Percentiles rank a stretch among this genome's conserved stretches.
These are phyloP conservation scores for Gymnorhina tibicen DNA, from an alignment of 2,113 vertebrate genomes.

Conservation along the genomic window DNA sequence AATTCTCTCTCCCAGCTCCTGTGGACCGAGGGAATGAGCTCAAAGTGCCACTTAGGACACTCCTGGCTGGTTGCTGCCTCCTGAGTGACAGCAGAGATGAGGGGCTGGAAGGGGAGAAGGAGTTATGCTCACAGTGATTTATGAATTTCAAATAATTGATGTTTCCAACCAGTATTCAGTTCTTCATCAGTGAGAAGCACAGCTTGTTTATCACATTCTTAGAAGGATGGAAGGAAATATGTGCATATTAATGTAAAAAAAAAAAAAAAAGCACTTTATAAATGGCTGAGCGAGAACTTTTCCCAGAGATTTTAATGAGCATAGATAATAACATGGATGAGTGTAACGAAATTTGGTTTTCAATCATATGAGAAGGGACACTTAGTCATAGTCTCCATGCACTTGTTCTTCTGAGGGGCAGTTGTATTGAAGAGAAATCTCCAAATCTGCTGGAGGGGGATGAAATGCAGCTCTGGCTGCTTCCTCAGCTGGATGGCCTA, in stretches of 20 bases:
- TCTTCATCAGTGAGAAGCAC: conserved; percentile 61
- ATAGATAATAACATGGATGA: background rate
- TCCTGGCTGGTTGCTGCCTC: background rate
- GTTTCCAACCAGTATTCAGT: conserved; percentile 47
- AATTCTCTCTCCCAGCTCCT: background rate
- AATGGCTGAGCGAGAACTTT: background rate
- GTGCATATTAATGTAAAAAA: conserved; percentile 64
- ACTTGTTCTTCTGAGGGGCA: background rate
- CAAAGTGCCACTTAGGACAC: background rate
- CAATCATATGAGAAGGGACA: background rate
- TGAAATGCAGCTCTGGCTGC: background rate
- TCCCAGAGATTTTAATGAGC: conserved; percentile 4
- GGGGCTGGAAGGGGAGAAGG: background rate
- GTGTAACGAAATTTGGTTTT: background rate
- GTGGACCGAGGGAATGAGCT: background rate
- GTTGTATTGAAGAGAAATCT: background rate
- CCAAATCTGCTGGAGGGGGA: background rate
- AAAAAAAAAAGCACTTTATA: background rate
- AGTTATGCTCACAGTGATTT: background rate
- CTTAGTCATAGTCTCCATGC: background rate
- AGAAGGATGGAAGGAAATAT: conserved; percentile 61
- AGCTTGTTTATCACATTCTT: conserved; percentile 63
- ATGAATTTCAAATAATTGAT: conserved; percentile 68
- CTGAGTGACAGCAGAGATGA: conserved; percentile 52
- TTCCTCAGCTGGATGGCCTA: background rate